These are phyloP conservation scores for Cancer borealis DNA, from an alignment of 2,888 invertebrate genomes.

Conservation along the genomic window DNA sequence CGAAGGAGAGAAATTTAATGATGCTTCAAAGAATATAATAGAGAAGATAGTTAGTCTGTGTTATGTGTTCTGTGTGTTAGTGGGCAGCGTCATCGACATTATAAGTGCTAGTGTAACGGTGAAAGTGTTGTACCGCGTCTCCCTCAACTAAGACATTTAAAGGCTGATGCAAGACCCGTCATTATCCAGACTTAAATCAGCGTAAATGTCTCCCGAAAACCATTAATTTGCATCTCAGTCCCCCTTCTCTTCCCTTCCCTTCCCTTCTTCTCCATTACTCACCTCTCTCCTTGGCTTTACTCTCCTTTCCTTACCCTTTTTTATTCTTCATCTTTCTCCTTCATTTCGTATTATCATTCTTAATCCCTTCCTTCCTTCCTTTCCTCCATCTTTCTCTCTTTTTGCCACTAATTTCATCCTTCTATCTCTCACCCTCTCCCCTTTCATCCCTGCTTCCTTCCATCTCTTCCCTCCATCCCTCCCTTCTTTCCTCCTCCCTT, in stretches of 20 bases:
- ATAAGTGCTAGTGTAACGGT: neutral
- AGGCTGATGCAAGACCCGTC: neutral
- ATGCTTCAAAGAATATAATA: neutral
- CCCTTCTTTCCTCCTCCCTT: neutral
- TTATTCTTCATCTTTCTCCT: neutral
- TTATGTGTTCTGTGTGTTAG: neutral
- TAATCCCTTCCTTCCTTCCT: neutral
- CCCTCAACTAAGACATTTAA: conserved; percentile 3
- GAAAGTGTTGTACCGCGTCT: neutral
- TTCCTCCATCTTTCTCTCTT: neutral
- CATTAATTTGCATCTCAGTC: neutral
- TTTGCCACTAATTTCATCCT: neutral
- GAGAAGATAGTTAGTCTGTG: neutral
- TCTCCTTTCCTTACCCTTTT: fast-evolving
- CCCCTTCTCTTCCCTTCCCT: neutral
- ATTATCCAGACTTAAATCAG: neutral
- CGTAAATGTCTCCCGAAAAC: neutral
- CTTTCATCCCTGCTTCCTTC: neutral
- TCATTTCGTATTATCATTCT: neutral
- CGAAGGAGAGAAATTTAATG: neutral
- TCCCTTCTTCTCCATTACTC: neutral
- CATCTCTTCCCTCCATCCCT: neutral
- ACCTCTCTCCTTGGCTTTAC: neutral
- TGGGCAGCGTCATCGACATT: neutral
- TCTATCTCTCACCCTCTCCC: neutral